Conservation (phyloP, 2,113 vertebrate species). For the Xerus inauris region DNA sequence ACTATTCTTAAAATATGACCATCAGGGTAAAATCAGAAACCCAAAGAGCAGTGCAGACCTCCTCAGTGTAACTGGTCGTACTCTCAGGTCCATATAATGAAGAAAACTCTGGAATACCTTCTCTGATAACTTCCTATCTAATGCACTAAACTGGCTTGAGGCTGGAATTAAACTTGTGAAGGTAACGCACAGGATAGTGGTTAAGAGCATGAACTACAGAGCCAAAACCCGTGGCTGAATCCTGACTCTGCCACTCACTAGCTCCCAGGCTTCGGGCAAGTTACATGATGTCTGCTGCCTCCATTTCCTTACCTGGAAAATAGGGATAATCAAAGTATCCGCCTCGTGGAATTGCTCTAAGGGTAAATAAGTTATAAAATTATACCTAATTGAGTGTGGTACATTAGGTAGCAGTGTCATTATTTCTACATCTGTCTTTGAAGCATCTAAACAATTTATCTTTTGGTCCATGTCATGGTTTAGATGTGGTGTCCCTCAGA, state of each 20-base stretch:
- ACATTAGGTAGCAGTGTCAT: not conserved
- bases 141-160: not conserved
- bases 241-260: not conserved
- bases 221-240: not conserved
- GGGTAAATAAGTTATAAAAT: not conserved
- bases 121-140: not conserved
- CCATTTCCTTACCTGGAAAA: constrained; percentile 10
- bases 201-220: not conserved
- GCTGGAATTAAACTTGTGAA: not conserved
- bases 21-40: not conserved
- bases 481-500: too few species aligned
- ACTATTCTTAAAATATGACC: not conserved
- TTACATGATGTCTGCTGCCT: not conserved
- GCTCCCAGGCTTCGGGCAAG: not conserved
- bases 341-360: not conserved
- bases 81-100: not conserved
- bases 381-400: not conserved
- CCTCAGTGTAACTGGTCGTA: not conserved
- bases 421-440: not conserved
- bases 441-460: not conserved
- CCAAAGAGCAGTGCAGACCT: not conserved
- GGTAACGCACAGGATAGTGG: not conserved
- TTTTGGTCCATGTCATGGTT: not conserved
- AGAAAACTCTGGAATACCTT: not conserved
- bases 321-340: not conserved